Evolutionary conservation across 2,113 vertebrate genomes (phyloP).

Genomic region (Rhinichthys klamathensis): DNA sequence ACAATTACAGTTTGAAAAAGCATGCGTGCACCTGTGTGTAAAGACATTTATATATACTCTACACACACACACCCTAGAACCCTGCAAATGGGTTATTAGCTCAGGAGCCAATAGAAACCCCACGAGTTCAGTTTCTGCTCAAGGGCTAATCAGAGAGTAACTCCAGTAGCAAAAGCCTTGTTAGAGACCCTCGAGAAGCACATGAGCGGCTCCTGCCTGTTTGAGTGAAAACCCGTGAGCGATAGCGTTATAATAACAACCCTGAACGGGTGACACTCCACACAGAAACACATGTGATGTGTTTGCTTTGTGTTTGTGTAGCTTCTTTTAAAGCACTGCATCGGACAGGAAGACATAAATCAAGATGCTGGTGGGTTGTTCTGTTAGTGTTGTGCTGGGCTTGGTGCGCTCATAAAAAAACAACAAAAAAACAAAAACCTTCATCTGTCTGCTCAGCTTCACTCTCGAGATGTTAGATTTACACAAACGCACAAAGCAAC

Average conservation of each 20-base stretch:
- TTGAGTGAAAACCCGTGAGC: background rate
- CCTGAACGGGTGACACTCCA: background rate
- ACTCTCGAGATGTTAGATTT: background rate
- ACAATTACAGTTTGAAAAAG: constrained; percentile 36
- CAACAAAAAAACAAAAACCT: background rate
- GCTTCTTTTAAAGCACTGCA: background rate
- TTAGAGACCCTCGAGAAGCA: background rate
- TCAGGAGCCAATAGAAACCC: constrained; percentile 26
- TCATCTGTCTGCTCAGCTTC: constrained; percentile 1
- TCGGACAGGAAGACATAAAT: constrained; percentile 20
- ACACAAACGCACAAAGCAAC: background rate
- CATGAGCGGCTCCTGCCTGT: background rate
- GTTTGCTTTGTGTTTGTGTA: background rate
- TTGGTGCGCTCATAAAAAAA: background rate
- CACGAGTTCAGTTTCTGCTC: background rate
- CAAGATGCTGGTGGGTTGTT: constrained; percentile 17
- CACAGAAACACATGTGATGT: background rate
- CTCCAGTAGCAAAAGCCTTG: background rate
- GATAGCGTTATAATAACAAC: constrained; percentile 1
- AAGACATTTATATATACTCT: background rate
- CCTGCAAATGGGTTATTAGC: constrained; percentile 23
- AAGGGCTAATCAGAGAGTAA: background rate
- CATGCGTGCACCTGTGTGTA: background rate
- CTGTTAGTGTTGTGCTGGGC: background rate
- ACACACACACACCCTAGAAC: background rate